Base-by-base conservation (phyloP, 2,113 vertebrate genomes). In the Harpagus bidentatus region DNA sequence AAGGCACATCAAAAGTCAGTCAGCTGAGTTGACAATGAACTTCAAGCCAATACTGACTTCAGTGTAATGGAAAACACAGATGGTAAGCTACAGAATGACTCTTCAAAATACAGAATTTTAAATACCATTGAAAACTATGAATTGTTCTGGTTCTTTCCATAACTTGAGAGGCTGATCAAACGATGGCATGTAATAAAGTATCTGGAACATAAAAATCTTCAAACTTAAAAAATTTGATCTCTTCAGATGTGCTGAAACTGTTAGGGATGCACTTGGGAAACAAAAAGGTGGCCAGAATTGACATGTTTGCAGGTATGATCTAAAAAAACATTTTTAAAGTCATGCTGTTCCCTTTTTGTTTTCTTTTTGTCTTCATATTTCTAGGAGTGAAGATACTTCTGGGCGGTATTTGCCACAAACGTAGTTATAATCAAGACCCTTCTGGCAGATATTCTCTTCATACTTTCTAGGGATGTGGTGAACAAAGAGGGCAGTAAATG, bases 21-120 rank as follows among this genome's bases (percentile, higher is more conserved):
- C 73, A 91, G 21, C 29, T 78, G 55, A 93, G 53, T 58, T 78
- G 67, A 67, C 77, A 92, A 47, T 58, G 53, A 86, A 26, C 76
- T 78, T 28, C 34, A 82, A 62, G 47, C 34, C 59, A 84, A 50
- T 42, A 50, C 21, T 40, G 73, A 34, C n/a, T 83, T 82, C 47
- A 84, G 26, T 47, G 53, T 40, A 23, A 43, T 26, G 52, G 42
- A 67, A 71, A 91, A 84, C 23, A 61, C 11, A 52, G 42, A 29
- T 0, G 6, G 38, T n/a, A 56, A 72, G 40, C 26, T 67, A 69
- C 52, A 88, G 48, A 79, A 69, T 56, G 16, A 47, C 45, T 28
- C n/a, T 80, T 79, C 65, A 67, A 96, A 91, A 82, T 58, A 77
- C 5, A 45, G 28, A 43, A 83, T 80, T 89, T 71, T 32, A 92